Conservation (phyloP, 2,113 vertebrate species). For the Mirounga angustirostris region DNA sequence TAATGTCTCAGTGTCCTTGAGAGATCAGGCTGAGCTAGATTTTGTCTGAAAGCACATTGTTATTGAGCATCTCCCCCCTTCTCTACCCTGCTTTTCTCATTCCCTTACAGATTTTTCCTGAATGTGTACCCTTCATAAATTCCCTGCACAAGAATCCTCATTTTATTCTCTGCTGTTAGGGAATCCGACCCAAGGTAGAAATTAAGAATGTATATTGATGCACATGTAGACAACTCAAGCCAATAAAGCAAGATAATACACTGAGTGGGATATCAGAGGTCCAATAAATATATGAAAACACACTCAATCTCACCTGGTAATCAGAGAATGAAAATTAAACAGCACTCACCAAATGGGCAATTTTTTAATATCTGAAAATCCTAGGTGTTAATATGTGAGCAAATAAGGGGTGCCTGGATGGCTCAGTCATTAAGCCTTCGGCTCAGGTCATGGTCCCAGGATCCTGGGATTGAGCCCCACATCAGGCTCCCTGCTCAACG, state of each 20-base stretch:
- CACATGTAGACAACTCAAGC: neutral
- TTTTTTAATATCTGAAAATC: conserved; percentile 18
- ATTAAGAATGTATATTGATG: neutral
- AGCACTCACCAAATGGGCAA: neutral
- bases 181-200: neutral
- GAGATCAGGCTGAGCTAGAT: neutral
- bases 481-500: too few species aligned
- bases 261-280: neutral
- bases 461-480: too few species aligned
- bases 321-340: neutral
- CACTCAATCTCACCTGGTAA: neutral
- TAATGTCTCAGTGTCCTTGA: neutral
- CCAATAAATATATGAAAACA: neutral
- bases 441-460: too few species aligned
- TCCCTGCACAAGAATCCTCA: neutral
- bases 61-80: neutral
- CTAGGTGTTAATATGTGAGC: neutral
- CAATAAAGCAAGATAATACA: neutral
- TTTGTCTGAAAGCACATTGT: neutral
- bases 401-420: neutral
- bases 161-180: neutral
- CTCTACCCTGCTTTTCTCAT: neutral
- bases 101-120: neutral
- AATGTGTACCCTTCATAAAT: neutral
- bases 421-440: too few species aligned